Conservation (phyloP, 2,888 invertebrate species). For the Chirona hameri region DNA sequence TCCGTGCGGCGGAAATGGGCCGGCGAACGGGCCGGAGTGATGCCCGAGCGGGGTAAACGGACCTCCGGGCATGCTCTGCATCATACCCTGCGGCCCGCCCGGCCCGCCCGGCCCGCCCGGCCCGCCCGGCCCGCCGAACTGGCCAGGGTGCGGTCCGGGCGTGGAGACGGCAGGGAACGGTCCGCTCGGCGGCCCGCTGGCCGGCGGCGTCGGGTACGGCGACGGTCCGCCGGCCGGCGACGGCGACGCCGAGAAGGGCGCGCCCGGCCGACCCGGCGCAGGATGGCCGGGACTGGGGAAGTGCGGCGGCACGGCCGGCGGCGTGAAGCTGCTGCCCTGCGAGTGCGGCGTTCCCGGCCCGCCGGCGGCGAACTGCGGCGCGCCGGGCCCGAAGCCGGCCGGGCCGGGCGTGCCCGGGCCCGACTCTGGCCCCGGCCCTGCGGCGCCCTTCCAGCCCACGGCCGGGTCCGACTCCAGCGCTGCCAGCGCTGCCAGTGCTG, state of each 20-base stretch:
- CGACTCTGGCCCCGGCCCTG: background rate
- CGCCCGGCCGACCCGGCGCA: background rate
- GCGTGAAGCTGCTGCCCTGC: conserved; percentile 25
- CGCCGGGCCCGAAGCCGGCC: background rate
- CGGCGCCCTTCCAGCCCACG: conserved; percentile 24
- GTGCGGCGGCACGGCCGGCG: conserved; percentile 27
- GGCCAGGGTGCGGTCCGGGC: background rate
- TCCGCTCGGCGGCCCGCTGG: conserved; percentile 7
- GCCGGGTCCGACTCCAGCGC: conserved; percentile 14
- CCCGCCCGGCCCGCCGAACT: background rate
- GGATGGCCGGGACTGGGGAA: background rate
- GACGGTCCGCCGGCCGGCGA: conserved; percentile 23
- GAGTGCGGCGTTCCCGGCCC: conserved; percentile 28
- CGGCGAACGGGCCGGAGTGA: background rate
- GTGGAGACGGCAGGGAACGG: conserved; percentile 22
- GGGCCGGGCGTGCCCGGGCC: background rate
- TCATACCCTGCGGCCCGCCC: background rate
- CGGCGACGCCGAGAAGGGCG: conserved; percentile 25
- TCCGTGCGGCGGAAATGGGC: conserved; percentile 26
- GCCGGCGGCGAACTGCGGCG: background rate
- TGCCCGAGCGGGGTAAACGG: background rate
- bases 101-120: background rate
- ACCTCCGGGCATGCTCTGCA: background rate
- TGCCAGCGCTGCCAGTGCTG: conserved; percentile 2
- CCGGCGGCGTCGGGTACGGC: conserved; percentile 30